Conservation (phyloP, 2,797 vertebrate genomes). For the Tadarida brasiliensis region DNA sequence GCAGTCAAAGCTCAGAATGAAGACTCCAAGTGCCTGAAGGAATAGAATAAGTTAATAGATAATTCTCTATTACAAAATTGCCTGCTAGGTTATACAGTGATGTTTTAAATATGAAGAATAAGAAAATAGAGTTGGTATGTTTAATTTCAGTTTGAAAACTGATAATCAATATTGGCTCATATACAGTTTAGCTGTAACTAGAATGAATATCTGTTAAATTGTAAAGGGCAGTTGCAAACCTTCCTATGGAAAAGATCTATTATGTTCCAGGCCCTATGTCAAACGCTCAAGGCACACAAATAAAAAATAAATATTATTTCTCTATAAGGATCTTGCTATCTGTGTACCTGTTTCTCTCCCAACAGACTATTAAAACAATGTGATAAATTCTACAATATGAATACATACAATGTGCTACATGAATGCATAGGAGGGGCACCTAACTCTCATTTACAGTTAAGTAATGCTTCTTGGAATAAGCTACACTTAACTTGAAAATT, state of each 20-base stretch:
- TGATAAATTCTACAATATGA: background rate
- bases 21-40: slow-evolving; percentile 12
- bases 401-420: background rate
- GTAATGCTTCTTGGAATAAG: slow-evolving; percentile 42
- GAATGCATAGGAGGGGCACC: background rate
- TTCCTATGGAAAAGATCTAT: background rate
- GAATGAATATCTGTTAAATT: slow-evolving; percentile 19
- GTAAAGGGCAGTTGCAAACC: background rate
- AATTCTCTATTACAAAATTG: slow-evolving; percentile 27
- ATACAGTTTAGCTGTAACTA: background rate
- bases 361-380: background rate
- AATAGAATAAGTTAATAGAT: slow-evolving; percentile 52
- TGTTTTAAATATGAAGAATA: slow-evolving; percentile 58
- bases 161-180: background rate
- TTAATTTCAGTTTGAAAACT: slow-evolving; percentile 37
- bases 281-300: background rate
- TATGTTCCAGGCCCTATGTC: background rate
- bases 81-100: background rate
- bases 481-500: background rate
- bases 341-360: background rate
- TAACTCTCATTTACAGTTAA: slow-evolving; percentile 34
- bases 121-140: background rate
- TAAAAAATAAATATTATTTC: background rate
- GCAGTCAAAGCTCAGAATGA: slow-evolving; percentile 38
- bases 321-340: background rate